phyloP scores from a whole-genome alignment of 2,113 vertebrate species.

The Aptenodytes forsteri region DNA sequence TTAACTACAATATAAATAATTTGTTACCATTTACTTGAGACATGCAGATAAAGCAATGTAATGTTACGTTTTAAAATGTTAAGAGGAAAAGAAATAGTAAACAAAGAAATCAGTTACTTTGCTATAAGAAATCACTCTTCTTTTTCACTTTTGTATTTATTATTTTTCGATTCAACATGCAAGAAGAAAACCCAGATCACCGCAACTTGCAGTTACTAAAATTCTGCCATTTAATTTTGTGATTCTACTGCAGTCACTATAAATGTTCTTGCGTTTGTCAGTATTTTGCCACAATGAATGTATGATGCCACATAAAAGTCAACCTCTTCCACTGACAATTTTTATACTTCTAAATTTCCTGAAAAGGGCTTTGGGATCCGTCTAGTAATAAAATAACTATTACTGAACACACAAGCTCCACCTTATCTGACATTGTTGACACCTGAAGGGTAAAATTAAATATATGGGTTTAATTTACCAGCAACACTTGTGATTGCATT shows the following conservation, averaged over 20 bases:
- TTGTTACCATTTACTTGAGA: not conserved
- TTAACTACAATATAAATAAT: not conserved
- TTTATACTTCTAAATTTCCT: not conserved
- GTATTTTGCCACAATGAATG: not conserved
- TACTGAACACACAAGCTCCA: not conserved
- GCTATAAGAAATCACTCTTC: not conserved
- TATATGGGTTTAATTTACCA: conserved; percentile 9
- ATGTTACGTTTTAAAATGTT: not conserved
- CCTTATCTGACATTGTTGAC: not conserved
- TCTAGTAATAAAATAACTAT: not conserved
- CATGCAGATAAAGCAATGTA: not conserved
- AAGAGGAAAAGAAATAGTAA: not conserved
- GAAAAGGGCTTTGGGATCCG: not conserved
- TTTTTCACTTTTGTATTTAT: not conserved
- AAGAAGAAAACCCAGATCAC: not conserved
- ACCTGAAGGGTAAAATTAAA: conserved; percentile 6
- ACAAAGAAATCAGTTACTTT: not conserved
- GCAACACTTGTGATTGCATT: conserved; percentile 20
- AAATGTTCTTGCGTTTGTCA: not conserved
- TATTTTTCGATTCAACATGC: not conserved
- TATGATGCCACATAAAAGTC: not conserved
- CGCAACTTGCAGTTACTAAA: not conserved
- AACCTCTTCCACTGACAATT: not conserved
- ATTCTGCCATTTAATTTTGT: not conserved
- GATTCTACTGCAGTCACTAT: not conserved